Base-by-base conservation (phyloP, 2,113 vertebrate species). In the Pterophyllum scalare region DNA sequence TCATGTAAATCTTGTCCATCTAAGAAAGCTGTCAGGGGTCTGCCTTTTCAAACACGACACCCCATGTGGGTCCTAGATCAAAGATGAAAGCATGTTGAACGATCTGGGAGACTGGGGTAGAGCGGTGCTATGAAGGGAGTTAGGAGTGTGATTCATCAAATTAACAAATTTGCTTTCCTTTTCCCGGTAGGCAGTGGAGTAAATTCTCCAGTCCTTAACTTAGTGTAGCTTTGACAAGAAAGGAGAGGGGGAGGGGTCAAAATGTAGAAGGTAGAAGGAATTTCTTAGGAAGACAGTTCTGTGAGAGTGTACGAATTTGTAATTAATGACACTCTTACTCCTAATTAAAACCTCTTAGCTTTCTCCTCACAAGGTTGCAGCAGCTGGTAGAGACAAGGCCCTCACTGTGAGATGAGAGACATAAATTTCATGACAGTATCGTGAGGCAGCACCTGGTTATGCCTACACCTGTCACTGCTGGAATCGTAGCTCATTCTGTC, bases 271-370 rank as follows among this genome's bases (percentile, higher is more conserved):
- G 85, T 82, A 90, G 88, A 76, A 76, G 90, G 72, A 95, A 94
- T 88, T 86, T 94, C 91, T 88, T 8, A 5, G 93, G 89, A 93
- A 94, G 93, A 95, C 93, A 90, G 80, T 90, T 92, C 92, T 93
- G 94, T 58, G 85, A 95, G 82, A 84, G 85, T 87, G 94, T 92
- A 92, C 70, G 86, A 91, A 93, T 85, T 86, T 81, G 93, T 98
- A 97, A 98, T 98, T 97, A 97, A 97, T 96, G 96, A 88, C 94
- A 87, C 94, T 96, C 95, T 96, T 95, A 96, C 94, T 96, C 96
- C 96, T 98, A 98, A 99, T 98, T 98, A 98, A 98, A 98, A 98
- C 96, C 96, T 96, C 96, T 97, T 97, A 97, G 95, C 96, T 97
- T 97, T 97, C 96, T 94, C 88, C 94, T 94, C 96, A 96, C 96